Percentiles rank a stretch among this genome's conserved stretches.
Evolutionary conservation across 1,140 invertebrate species (phyloP).

Genomic region (Sinonovacula constricta): DNA sequence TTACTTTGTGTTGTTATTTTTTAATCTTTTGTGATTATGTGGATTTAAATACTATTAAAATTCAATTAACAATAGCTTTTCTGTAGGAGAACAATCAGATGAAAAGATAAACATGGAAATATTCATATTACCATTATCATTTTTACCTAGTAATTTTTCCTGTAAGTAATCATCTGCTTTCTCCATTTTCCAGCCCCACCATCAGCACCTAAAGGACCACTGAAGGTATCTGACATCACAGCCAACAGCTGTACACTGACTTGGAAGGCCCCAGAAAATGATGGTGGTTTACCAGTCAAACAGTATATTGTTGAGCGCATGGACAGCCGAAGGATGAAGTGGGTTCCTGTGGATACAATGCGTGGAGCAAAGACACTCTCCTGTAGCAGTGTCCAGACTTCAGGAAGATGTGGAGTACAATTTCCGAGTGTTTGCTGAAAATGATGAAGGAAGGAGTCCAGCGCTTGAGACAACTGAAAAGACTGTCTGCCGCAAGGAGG

Average conservation of each 20-base stretch:
- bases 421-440: conserved; percentile 95
- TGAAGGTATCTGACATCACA: conserved; percentile 94
- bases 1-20: no score
- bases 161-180: no score
- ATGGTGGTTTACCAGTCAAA: conserved; percentile 96
- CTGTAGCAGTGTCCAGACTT: conserved; percentile 88
- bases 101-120: no score
- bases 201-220: conserved; percentile 81
- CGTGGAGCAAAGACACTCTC: conserved; percentile 53
- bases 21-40: no score
- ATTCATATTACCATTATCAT: no score
- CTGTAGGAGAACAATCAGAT: no score
- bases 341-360: conserved; percentile 66
- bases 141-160: no score
- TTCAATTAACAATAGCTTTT: no score
- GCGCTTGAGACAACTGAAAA: conserved; percentile 86
- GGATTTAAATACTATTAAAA: no score
- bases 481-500: conserved; percentile 64
- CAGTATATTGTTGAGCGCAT: conserved; percentile 96
- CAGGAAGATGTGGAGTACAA: conserved; percentile 92
- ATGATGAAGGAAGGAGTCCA: conserved; percentile 89
- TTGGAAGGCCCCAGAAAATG: conserved; percentile 93
- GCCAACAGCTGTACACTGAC: conserved; percentile 95
- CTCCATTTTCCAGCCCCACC: conserved; percentile 73
- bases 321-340: conserved; percentile 70